A percentile compares a stretch with the other conserved stretches of the same genome.
phyloP scores from a whole-genome alignment of 2,113 vertebrate species.

The Lonchura striata region DNA sequence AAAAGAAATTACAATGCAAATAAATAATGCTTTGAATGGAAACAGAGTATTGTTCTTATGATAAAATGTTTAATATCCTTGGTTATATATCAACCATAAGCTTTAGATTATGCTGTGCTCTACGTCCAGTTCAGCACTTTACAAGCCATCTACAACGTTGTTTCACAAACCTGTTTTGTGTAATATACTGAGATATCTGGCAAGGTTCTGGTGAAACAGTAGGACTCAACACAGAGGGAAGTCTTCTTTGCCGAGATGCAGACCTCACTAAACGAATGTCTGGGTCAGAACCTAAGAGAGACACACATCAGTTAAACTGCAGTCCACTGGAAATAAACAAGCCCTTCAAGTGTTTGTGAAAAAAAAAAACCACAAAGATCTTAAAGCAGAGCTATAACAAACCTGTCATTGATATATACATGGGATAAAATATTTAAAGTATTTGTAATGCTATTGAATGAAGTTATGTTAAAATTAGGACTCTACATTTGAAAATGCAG shows the following conservation, averaged over 20 bases:
- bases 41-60: not conserved
- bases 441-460: not conserved
- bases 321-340: not conserved
- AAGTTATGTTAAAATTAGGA: not conserved
- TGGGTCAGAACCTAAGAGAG: constrained; percentile 66
- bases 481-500: not conserved
- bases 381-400: not conserved
- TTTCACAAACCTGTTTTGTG: constrained; percentile 79
- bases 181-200: constrained; percentile 70
- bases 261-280: constrained; percentile 46
- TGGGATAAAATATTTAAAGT: not conserved
- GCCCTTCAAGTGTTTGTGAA: not conserved
- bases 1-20: not conserved
- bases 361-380: not conserved
- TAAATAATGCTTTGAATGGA: not conserved
- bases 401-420: not conserved
- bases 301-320: not conserved
- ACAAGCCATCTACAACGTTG: not conserved
- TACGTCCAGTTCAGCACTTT: not conserved
- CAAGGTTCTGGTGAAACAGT: constrained; percentile 78
- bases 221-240: not conserved
- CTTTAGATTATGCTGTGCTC: not conserved
- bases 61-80: not conserved
- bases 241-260: constrained; percentile 53
- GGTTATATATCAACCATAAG: not conserved